phyloP scores from a whole-genome alignment of 2,797 vertebrate species.

The Myripristis murdjan region DNA sequence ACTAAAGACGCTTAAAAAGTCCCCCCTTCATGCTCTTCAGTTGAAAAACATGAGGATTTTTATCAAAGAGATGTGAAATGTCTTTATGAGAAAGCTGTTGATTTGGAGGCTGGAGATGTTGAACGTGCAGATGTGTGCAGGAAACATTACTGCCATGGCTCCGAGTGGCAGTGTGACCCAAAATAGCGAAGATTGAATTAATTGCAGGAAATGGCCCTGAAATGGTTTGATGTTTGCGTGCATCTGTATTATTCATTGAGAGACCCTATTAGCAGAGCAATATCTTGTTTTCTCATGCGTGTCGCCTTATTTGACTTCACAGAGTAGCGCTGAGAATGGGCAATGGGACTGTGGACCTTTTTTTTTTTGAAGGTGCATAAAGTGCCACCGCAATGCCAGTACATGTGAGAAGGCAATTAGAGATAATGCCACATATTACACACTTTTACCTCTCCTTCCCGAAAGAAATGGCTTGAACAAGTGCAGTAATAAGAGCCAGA shows the following conservation, averaged over 20 bases:
- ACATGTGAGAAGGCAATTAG: slow-evolving; percentile 78
- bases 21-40: slow-evolving; percentile 60
- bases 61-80: slow-evolving; percentile 60
- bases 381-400: slow-evolving; percentile 60
- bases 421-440: slow-evolving; percentile 80
- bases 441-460: slow-evolving; percentile 74
- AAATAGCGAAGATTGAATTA: slow-evolving; percentile 82
- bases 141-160: slow-evolving; percentile 68
- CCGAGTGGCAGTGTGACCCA: slow-evolving; percentile 65
- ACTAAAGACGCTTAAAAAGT: slow-evolving; percentile 72
- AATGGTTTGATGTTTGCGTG: slow-evolving; percentile 81
- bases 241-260: slow-evolving; percentile 71
- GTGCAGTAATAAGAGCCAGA: slow-evolving; percentile 77
- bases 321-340: slow-evolving; percentile 61
- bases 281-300: slow-evolving; percentile 77
- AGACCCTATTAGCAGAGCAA: slow-evolving; percentile 74
- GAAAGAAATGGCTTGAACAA: slow-evolving; percentile 78
- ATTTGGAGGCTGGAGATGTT: slow-evolving; percentile 30
- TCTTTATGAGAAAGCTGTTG: slow-evolving; percentile 15
- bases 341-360: slow-evolving; percentile 41
- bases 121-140: slow-evolving; percentile 59
- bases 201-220: slow-evolving; percentile 84
- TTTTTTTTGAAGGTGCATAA: slow-evolving; percentile 63
- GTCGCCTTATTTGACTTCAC: no score
- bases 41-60: slow-evolving; percentile 54